Percentiles rank a stretch among this genome's conserved stretches.
Conservation (phyloP, 1,140 invertebrate genomes). For the Hesperophylax magnus region DNA sequence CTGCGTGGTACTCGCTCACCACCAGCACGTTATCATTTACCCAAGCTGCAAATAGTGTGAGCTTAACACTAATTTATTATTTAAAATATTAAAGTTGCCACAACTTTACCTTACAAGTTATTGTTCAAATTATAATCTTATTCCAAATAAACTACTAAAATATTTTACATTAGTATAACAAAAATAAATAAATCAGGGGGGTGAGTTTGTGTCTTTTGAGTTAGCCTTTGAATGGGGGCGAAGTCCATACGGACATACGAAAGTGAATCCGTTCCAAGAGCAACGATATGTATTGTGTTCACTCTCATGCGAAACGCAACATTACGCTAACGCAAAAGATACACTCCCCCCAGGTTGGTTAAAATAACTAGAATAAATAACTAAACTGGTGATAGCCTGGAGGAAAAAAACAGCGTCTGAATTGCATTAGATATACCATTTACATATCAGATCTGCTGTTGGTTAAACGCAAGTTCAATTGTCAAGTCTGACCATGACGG, state of each 20-base stretch:
- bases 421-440: neutral
- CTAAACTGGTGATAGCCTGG: neutral
- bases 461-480: no score
- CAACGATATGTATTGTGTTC: no score
- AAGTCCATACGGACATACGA: no score
- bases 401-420: neutral
- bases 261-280: no score
- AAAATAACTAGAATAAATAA: constrained; percentile 16
- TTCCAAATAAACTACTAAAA: constrained; percentile 20
- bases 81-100: neutral
- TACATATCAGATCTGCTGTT: no score
- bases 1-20: no score
- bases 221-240: no score
- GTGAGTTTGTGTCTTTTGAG: no score
- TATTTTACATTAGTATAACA: constrained; percentile 26
- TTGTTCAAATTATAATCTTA: constrained; percentile 33
- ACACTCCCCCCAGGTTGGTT: no score
- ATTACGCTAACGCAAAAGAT: no score
- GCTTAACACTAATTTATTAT: neutral
- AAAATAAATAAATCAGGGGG: constrained; percentile 37
- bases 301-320: no score
- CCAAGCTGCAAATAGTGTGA: constrained; percentile 7
- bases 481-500: no score
- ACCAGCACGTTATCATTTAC: neutral
- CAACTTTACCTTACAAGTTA: constrained; percentile 26